Percentiles rank a stretch among this genome's conserved stretches.
Evolutionary conservation across 35 echinoderm and acorn worm species (phyloP).

Genomic region (Lytechinus variegatus): DNA sequence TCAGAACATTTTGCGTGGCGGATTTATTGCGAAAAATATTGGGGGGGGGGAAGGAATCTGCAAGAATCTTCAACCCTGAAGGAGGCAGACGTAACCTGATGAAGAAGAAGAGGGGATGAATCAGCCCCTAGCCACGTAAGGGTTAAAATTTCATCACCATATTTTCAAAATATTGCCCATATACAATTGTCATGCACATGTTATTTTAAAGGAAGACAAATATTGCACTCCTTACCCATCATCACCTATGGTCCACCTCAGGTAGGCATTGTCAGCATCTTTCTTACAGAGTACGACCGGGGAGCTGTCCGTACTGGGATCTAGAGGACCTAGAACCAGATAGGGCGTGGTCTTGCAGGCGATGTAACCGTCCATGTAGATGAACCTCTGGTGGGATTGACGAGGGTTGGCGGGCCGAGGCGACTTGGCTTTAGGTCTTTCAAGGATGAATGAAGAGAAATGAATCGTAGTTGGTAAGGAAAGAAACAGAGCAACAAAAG

Average conservation of each 20-base stretch:
- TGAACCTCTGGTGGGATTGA: conserved; percentile 75
- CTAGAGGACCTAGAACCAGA: conserved; percentile 78
- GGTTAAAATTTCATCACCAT: too few relatives aligned
- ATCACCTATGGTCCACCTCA: conserved; percentile 72
- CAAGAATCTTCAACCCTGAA: too few relatives aligned
- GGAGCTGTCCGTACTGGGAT: conserved; percentile 61
- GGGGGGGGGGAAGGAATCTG: too few relatives aligned
- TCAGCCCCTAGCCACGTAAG: too few relatives aligned
- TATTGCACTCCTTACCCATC: conserved; percentile 64
- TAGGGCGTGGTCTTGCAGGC: conserved; percentile 67
- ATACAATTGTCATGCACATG: too few relatives aligned
- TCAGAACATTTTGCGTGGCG: too few relatives aligned
- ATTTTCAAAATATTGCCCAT: too few relatives aligned
- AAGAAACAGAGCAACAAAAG: too few relatives aligned
- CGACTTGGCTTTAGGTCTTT: conserved; percentile 58
- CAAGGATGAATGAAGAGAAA: not conserved
- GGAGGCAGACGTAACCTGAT: too few relatives aligned
- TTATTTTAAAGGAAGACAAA: not conserved
- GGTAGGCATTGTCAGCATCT: conserved; percentile 65
- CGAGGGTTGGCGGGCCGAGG: conserved; percentile 45
- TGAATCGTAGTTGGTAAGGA: not conserved
- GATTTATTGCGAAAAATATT: too few relatives aligned
- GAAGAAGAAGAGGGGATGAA: too few relatives aligned
- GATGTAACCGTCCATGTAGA: conserved; percentile 84
- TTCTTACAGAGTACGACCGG: conserved; percentile 83